Conservation (phyloP, 2,113 vertebrate species). For the Geothlypis trichas region DNA sequence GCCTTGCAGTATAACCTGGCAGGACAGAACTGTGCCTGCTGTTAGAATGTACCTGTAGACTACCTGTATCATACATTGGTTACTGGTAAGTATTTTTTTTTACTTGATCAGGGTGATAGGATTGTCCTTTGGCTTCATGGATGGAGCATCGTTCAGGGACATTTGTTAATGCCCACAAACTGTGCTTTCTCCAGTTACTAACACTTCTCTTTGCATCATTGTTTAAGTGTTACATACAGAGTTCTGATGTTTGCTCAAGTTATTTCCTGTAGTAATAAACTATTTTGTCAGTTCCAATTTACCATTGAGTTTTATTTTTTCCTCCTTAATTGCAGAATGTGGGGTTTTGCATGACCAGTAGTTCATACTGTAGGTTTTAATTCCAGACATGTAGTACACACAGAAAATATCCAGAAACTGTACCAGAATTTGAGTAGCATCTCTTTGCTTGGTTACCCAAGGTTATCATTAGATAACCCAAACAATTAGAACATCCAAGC, state of each 20-base stretch:
- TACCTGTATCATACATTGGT: slow-evolving; percentile 25
- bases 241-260: background rate
- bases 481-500: background rate
- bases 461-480: background rate
- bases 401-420: background rate
- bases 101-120: background rate
- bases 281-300: background rate
- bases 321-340: background rate
- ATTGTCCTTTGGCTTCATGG: background rate
- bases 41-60: slow-evolving; percentile 62
- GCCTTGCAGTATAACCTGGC: slow-evolving; percentile 50
- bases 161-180: background rate
- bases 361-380: background rate
- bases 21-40: slow-evolving; percentile 46
- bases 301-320: background rate
- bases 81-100: slow-evolving; percentile 49
- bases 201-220: background rate
- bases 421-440: background rate
- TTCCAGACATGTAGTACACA: background rate
- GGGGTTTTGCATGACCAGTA: background rate
- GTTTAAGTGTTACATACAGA: background rate
- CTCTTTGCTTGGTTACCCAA: background rate
- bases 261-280: background rate
- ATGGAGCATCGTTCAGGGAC: background rate
- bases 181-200: background rate